phyloP scores from a whole-genome alignment of 2,113 vertebrate species.

The Epinephelus lanceolatus region DNA sequence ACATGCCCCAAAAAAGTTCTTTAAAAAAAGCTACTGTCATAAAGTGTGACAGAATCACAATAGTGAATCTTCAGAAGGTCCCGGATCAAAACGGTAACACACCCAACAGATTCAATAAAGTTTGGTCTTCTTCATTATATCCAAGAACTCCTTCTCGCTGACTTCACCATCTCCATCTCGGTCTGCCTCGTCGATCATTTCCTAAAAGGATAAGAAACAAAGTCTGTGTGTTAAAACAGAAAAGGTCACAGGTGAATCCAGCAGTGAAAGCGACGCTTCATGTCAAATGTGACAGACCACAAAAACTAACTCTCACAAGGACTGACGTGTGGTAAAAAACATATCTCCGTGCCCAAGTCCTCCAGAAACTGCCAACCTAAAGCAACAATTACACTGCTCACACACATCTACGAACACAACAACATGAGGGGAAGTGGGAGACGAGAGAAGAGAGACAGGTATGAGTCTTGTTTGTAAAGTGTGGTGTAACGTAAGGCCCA shows the following conservation, averaged over 20 bases:
- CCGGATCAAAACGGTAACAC: not conserved
- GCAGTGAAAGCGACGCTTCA: not conserved
- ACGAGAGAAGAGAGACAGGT: too few species aligned
- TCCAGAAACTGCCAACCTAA: not conserved
- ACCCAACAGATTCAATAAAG: constrained; percentile 84
- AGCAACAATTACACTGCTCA: not conserved
- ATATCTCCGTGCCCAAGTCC: not conserved
- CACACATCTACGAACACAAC: not conserved
- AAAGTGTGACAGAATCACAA: constrained; percentile 7
- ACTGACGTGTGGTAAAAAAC: not conserved
- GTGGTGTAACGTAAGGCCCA: not conserved
- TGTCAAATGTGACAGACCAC: not conserved
- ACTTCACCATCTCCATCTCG: constrained; percentile 93
- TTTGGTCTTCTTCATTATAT: constrained; percentile 96
- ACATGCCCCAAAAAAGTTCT: not conserved
- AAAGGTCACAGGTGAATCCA: not conserved
- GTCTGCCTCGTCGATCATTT: constrained; percentile 98
- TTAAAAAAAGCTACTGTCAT: constrained; percentile 12
- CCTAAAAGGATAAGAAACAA: constrained; percentile 79
- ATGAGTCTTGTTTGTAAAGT: not conserved
- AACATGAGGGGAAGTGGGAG: not conserved
- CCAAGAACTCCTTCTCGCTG: constrained; percentile 93
- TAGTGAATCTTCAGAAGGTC: not conserved
- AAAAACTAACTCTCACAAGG: not conserved
- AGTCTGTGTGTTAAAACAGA: not conserved